Base-by-base conservation (phyloP, 1,140 invertebrate genomes). In the Dinoponera quadriceps region DNA sequence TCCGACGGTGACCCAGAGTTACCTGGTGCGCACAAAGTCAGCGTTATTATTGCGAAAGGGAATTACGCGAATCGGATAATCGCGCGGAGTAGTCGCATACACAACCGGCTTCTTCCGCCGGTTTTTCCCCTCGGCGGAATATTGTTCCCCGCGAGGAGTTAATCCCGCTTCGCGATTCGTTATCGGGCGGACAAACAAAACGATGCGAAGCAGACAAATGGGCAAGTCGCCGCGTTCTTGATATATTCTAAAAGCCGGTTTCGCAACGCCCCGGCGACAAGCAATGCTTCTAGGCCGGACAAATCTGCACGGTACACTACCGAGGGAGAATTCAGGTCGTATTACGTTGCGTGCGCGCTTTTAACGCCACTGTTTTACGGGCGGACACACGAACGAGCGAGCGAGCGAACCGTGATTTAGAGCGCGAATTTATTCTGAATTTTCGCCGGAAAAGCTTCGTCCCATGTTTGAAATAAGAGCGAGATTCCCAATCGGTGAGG, bases 321-420 rank as follows among this genome's bases (percentile, higher is more conserved):
- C 3, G 38, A 0, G 7, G 5, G 22, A 29, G 62, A 33, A 33
- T 65, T 63, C 59, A 63, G 38, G 25, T 44, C 38, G 16, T 44
- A 25, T 74, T 62, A 33, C 25, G 38, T 62, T n/a, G n/a, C 68
- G 14, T 27, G 9, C 27, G 9, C 14, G 44, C 3, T 63, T 75
- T 65, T 51, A 75, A 75, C 59, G n/a, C n/a, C 9, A 22, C 27
- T 22, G 54, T 59, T 73, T 44, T 59, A 73, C 54, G 29, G n/a
- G 11, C 51, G 33, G 11, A 44, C 16, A 4, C n/a, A 11, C 38
- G 3, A 9, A 38, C 54, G 20, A 4, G 11, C 63, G 29, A 14
- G 59, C 16, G 4, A 3, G 9, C 27, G 1, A 14, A 13, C 22
- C 11, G n/a, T 65, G 62, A 77, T 65, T 65, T 54, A 62, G 27